Conservation (phyloP, 2,797 vertebrate genomes). For the Varecia variegata region DNA sequence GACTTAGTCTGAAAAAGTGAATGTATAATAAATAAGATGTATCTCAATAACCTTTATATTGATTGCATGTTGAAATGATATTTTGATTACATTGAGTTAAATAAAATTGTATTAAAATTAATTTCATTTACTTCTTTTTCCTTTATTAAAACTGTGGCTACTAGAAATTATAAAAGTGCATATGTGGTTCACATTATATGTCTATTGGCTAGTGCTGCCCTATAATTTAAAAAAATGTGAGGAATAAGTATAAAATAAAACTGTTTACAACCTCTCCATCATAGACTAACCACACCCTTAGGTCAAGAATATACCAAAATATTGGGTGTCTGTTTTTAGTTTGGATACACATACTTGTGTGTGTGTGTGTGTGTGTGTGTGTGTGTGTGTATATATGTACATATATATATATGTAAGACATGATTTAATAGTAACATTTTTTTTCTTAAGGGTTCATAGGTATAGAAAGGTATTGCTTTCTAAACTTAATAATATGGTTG, state of each 20-base stretch:
- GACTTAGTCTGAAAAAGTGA: not conserved
- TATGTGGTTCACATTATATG: not conserved
- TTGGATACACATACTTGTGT: not conserved
- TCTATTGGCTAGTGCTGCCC: not conserved
- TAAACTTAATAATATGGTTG: not conserved
- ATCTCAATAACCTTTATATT: not conserved
- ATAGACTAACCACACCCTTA: not conserved
- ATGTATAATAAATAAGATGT: not conserved
- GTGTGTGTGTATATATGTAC: too few relatives aligned
- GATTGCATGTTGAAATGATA: not conserved
- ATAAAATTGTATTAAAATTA: constrained; percentile 31
- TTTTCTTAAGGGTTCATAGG: not conserved
- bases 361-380: too few relatives aligned
- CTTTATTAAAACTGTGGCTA: not conserved
- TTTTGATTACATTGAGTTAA: constrained; percentile 18
- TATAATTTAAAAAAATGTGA: not conserved
- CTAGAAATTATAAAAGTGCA: not conserved
- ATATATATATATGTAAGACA: not conserved
- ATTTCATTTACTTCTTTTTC: not conserved
- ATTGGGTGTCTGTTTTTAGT: not conserved
- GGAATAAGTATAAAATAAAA: not conserved
- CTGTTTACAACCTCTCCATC: not conserved
- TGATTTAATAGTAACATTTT: not conserved
- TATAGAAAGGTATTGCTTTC: not conserved
- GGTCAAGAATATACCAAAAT: not conserved